Evolutionary conservation across 2,888 invertebrate genomes (phyloP).

Genomic region (Eugnorisma glareosa): DNA sequence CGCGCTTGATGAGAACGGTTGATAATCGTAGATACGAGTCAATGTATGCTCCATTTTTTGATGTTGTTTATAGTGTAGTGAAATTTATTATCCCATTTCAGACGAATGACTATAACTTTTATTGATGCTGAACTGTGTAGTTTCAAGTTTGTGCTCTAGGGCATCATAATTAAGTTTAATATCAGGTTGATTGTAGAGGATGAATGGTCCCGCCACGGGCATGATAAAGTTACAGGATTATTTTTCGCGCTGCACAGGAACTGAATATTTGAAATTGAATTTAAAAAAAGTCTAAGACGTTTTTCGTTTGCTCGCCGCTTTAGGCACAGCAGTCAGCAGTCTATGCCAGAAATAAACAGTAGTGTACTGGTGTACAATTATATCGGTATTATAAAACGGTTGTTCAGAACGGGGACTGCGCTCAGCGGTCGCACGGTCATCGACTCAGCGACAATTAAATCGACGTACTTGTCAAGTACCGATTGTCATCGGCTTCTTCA

Average conservation of each 20-base stretch:
- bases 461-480: constrained; percentile 76
- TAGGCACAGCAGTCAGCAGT: constrained; percentile 10
- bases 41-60: constrained; percentile 50
- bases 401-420: constrained; percentile 69
- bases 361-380: constrained; percentile 44
- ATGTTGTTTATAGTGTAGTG: constrained; percentile 17
- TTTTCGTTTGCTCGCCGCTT: background rate
- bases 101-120: background rate
- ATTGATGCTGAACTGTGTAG: background rate
- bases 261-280: background rate
- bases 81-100: constrained; percentile 19
- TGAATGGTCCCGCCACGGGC: background rate
- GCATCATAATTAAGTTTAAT: background rate
- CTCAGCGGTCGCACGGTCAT: constrained; percentile 84
- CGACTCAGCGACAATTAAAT: constrained; percentile 85
- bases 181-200: background rate
- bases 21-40: constrained; percentile 56
- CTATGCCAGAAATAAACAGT: constrained; percentile 38
- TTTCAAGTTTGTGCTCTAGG: background rate
- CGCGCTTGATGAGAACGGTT: constrained; percentile 55
- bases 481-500: constrained; percentile 66
- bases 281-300: background rate
- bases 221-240: background rate
- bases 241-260: background rate
- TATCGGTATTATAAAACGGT: constrained; percentile 60